Base-by-base conservation (phyloP, 1,140 invertebrate species). In the Drosophila teissieri region DNA sequence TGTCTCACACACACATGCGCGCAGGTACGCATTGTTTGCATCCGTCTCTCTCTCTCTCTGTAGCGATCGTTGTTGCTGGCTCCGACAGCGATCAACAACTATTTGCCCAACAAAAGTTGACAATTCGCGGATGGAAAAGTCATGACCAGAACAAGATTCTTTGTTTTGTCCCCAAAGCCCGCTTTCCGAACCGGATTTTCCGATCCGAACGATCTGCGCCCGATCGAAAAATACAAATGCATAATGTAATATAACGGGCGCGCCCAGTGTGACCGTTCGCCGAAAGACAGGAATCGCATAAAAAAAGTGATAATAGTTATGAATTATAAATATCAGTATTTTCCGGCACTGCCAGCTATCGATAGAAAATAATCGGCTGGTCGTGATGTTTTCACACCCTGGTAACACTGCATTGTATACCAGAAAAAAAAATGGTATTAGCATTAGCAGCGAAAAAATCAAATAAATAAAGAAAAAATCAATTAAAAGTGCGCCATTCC, bases 391-490 rank as follows among this genome's bases (percentile, higher is more conserved):
- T 39, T 3, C 11, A 39, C 37, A 2, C 1, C 10, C 37, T 39
- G n/a, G 42, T 44, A 8, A 19, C 17, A 39, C 44, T 22, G 19
- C 27, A 17, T 22, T 34, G 34, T 67, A 70, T 70, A 70, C 67
- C 14, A 70, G 49, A 70, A 70, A 69, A 49, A 11, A 49, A 11
- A 12, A 46, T 14, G 12, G 19, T 22, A 24, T 11, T 39, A 14
- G 36, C 11, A 37, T 14, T 37, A 46, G 48, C 51, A 70, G 44
- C 27, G 67, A 70, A 70, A 70, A 70, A 70, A 56, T 27, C 34
- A 68, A 70, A 57, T 42, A 70, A 68, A 70, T 12, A 68, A 14
- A 6, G 19, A 24, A 69, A 4, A 48, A 69, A 8, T 70, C n/a
- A 48, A 39, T 56, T 12, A 42, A 49, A 40, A 56, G 42, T 14